These are phyloP conservation scores for Amphiprion percula DNA, from an alignment of 2,113 vertebrate genomes.

Conservation along the genomic window DNA sequence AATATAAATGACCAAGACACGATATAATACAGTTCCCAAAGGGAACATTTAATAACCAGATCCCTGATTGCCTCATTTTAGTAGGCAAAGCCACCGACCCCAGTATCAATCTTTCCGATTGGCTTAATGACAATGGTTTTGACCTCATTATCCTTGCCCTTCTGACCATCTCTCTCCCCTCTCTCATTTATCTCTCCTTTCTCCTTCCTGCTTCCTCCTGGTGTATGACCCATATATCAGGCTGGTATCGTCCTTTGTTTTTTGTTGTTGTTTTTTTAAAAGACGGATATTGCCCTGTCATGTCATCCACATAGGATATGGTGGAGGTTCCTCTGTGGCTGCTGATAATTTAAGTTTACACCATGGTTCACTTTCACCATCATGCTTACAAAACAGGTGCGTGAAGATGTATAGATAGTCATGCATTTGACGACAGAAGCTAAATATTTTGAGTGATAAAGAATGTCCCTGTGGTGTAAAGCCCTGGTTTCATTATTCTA, in stretches of 20 bases:
- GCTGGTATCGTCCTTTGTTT: conserved; percentile 3
- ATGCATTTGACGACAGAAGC: too few relatives aligned
- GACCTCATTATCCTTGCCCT: conserved; percentile 80
- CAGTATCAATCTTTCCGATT: conserved; percentile 86
- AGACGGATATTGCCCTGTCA: conserved; percentile 24
- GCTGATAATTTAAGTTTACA: conserved; percentile 11
- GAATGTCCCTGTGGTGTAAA: background rate
- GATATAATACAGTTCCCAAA: conserved; percentile 45
- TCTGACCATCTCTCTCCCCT: conserved; percentile 58
- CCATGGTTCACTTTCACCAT: background rate
- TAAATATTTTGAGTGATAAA: too few relatives aligned
- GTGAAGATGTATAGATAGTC: background rate
- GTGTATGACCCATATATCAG: conserved; percentile 41
- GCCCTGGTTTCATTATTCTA: background rate
- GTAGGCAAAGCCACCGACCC: conserved; percentile 81
- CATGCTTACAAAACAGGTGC: background rate
- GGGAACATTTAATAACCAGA: conserved; percentile 63
- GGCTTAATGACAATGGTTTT: conserved; percentile 88
- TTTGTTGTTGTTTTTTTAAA: conserved; percentile 12
- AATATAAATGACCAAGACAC: conserved; percentile 47
- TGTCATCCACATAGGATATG: conserved; percentile 6
- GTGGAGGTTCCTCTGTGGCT: conserved; percentile 17
- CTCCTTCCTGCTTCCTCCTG: conserved; percentile 67
- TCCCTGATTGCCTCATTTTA: conserved; percentile 64
- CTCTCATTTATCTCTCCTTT: conserved; percentile 78